A percentile compares a stretch with the other conserved stretches of the same genome.
Evolutionary conservation across 2,797 vertebrate genomes (phyloP).

Genomic region (Rhynchotus rufescens): DNA sequence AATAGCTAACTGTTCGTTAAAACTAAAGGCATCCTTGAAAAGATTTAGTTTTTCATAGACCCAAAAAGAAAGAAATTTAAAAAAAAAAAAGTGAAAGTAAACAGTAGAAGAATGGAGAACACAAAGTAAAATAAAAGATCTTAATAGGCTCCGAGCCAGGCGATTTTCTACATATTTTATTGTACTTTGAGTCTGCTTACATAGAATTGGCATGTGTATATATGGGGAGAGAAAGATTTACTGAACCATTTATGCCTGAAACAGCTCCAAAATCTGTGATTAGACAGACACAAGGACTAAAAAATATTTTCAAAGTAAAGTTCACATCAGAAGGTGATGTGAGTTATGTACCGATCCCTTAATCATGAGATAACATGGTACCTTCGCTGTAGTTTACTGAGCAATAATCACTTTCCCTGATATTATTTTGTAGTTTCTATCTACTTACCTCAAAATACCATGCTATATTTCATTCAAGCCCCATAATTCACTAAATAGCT

Average conservation of each 20-base stretch:
- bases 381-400: neutral
- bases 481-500: slow-evolving; percentile 2
- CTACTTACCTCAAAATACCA: neutral
- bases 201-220: slow-evolving; percentile 33
- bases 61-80: neutral
- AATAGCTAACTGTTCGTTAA: neutral
- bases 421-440: neutral
- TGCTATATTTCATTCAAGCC: neutral
- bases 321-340: neutral
- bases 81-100: slow-evolving; percentile 9
- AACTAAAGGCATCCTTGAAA: neutral
- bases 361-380: neutral
- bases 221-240: slow-evolving; percentile 37
- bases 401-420: neutral
- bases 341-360: neutral
- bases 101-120: neutral
- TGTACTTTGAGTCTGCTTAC: slow-evolving; percentile 5
- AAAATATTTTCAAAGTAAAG: slow-evolving; percentile 44
- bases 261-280: slow-evolving; percentile 9
- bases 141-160: neutral
- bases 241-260: slow-evolving; percentile 44
- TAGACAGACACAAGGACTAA: neutral
- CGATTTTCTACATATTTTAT: slow-evolving; percentile 36
- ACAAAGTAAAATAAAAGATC: neutral
- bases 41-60: neutral